Evolutionary conservation across 2,888 invertebrate species (phyloP).

Genomic region (Dryomyza anilis): DNA sequence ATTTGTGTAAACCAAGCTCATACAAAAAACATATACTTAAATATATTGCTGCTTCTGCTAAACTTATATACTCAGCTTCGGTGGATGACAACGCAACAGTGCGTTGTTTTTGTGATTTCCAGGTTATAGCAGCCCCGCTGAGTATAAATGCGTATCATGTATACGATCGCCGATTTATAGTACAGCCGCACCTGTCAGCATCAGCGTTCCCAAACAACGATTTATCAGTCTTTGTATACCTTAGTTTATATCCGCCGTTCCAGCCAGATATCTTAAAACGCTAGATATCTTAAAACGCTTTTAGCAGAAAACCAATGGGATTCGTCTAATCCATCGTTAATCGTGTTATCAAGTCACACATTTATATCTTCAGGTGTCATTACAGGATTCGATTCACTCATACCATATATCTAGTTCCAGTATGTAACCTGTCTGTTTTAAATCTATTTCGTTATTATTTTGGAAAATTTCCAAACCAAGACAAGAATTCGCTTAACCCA

Average conservation of each 20-base stretch:
- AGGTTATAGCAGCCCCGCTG: slow-evolving; percentile 17
- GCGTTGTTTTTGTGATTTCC: slow-evolving; percentile 20
- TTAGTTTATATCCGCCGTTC: neutral
- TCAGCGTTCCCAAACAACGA: slow-evolving; percentile 28
- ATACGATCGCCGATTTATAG: slow-evolving; percentile 30
- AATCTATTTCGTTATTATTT: slow-evolving; percentile 11
- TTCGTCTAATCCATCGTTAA: slow-evolving; percentile 8
- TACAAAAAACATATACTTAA: slow-evolving; percentile 12
- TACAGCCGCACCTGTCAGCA: slow-evolving; percentile 32
- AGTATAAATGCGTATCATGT: slow-evolving; percentile 18
- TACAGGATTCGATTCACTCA: slow-evolving; percentile 25
- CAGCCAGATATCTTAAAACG: neutral
- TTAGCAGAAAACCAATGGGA: slow-evolving; percentile 8
- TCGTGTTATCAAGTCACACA: slow-evolving; percentile 1
- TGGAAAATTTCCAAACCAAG: slow-evolving; percentile 31
- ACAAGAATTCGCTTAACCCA: slow-evolving; percentile 27
- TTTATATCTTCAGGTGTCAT: neutral
- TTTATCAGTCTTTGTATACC: slow-evolving; percentile 6
- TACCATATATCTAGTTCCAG: slow-evolving; percentile 23
- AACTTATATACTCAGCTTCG: slow-evolving; percentile 10
- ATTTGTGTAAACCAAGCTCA: slow-evolving; percentile 17
- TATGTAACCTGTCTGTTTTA: slow-evolving; percentile 26
- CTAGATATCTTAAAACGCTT: slow-evolving; percentile 1
- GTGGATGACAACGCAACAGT: slow-evolving; percentile 23
- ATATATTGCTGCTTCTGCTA: slow-evolving; percentile 16